Conservation (phyloP, 2,797 vertebrate genomes). For the Sitta carolinensis region DNA sequence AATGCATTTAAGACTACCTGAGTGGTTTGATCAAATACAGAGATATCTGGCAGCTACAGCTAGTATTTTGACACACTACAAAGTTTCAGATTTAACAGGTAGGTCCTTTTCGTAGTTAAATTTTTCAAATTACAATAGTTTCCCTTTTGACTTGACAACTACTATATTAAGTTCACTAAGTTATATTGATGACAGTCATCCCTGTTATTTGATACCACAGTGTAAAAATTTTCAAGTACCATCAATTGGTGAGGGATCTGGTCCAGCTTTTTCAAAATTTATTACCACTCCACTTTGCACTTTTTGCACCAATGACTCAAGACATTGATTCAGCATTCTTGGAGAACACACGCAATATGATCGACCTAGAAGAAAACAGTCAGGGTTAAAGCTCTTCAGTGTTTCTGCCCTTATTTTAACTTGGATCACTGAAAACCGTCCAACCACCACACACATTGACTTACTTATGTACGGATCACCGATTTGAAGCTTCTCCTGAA, state of each 20-base stretch:
- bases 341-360: constrained; percentile 95
- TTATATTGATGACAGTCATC: neutral
- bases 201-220: neutral
- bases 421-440: neutral
- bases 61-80: neutral
- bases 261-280: constrained; percentile 96
- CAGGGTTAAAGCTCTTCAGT: neutral
- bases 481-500: neutral
- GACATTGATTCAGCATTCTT: constrained; percentile 95
- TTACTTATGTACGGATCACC: neutral
- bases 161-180: neutral
- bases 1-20: neutral
- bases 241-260: constrained; percentile 89
- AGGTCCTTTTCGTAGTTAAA: neutral
- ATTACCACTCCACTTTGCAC: constrained; percentile 97
- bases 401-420: neutral
- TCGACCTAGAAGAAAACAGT: constrained; percentile 80
- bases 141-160: neutral
- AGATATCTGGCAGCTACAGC: neutral
- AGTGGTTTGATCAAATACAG: neutral
- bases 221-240: constrained; percentile 74
- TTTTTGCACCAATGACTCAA: constrained; percentile 97
- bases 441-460: neutral
- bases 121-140: neutral
- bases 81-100: neutral